Evolutionary conservation across 2,797 vertebrate genomes (phyloP).

Genomic region (Hozukius guyotensis): DNA sequence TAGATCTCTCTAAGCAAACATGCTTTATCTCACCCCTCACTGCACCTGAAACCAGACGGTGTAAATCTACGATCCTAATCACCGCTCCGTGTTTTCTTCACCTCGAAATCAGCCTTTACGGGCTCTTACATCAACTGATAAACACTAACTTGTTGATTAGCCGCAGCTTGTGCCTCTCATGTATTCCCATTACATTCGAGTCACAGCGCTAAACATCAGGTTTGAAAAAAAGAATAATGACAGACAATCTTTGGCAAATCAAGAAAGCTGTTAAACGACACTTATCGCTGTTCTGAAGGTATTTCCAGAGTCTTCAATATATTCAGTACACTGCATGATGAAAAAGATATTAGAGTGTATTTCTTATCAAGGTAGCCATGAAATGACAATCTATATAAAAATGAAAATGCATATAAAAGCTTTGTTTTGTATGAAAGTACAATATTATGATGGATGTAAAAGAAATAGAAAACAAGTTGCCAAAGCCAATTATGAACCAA

Average conservation of each 20-base stretch:
- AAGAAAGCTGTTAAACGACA: not conserved
- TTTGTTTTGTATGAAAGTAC: not conserved
- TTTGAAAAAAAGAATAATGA: not conserved
- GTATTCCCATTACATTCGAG: not conserved
- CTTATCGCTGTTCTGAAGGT: not conserved
- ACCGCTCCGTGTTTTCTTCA: slow-evolving; percentile 58
- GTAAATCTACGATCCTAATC: slow-evolving; percentile 77
- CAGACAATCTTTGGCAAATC: not conserved
- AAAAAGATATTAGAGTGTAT: not conserved
- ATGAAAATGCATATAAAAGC: not conserved
- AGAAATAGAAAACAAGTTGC: not conserved
- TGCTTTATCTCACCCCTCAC: slow-evolving; percentile 86
- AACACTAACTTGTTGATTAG: slow-evolving; percentile 59
- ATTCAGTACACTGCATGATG: not conserved
- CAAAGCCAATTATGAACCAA: too few relatives aligned
- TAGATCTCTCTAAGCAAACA: slow-evolving; percentile 83
- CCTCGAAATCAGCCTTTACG: slow-evolving; percentile 81
- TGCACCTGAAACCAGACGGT: slow-evolving; percentile 74
- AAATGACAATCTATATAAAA: not conserved
- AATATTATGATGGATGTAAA: not conserved
- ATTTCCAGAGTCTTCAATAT: not conserved
- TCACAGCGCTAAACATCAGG: not conserved
- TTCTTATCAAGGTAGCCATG: not conserved
- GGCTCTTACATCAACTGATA: slow-evolving; percentile 81
- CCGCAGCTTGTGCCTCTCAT: not conserved